phyloP scores from a whole-genome alignment of 1,140 invertebrate species.

The Drosophila littoralis region DNA sequence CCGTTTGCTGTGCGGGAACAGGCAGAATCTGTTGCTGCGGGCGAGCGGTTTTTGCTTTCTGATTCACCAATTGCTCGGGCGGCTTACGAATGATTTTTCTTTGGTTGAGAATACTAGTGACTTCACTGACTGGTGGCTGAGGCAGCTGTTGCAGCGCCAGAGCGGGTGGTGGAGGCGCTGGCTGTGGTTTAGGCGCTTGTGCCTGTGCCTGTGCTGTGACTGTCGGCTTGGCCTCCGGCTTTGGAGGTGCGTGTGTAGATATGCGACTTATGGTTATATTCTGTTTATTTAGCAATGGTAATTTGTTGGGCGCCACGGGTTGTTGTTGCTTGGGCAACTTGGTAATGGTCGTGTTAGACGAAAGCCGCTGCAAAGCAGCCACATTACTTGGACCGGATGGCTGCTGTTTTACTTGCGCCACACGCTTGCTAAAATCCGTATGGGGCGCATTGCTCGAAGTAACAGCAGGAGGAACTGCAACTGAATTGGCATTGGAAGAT shows the following conservation, averaged over 20 bases:
- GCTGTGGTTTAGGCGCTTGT: slow-evolving; percentile 19
- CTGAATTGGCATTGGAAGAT: slow-evolving; percentile 6
- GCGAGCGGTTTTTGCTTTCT: slow-evolving; percentile 17
- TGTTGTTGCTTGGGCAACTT: slow-evolving; percentile 55
- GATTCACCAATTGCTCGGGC: slow-evolving; percentile 16
- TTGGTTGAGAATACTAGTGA: slow-evolving; percentile 27
- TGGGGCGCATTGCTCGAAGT: slow-evolving; percentile 35
- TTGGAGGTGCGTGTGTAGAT: slow-evolving; percentile 32
- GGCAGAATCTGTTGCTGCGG: slow-evolving; percentile 45
- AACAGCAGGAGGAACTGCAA: not conserved
- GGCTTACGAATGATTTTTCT: slow-evolving; percentile 32
- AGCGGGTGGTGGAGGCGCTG: slow-evolving; percentile 24
- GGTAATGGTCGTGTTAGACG: slow-evolving; percentile 68
- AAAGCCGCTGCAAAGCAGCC: slow-evolving; percentile 71
- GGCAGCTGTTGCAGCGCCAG: slow-evolving; percentile 20
- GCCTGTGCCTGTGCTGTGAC: slow-evolving; percentile 16
- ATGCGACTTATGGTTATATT: slow-evolving; percentile 80
- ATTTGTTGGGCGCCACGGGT: slow-evolving; percentile 32
- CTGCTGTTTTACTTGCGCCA: slow-evolving; percentile 33
- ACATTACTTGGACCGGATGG: slow-evolving; percentile 31
- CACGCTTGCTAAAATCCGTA: slow-evolving; percentile 53
- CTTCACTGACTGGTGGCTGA: not conserved
- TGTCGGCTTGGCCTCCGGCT: slow-evolving; percentile 42
- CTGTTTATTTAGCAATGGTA: slow-evolving; percentile 73
- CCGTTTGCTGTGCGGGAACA: slow-evolving; percentile 18